Evolutionary conservation across 2,797 vertebrate genomes (phyloP).

Genomic region (Mormyrops attenuatus): DNA sequence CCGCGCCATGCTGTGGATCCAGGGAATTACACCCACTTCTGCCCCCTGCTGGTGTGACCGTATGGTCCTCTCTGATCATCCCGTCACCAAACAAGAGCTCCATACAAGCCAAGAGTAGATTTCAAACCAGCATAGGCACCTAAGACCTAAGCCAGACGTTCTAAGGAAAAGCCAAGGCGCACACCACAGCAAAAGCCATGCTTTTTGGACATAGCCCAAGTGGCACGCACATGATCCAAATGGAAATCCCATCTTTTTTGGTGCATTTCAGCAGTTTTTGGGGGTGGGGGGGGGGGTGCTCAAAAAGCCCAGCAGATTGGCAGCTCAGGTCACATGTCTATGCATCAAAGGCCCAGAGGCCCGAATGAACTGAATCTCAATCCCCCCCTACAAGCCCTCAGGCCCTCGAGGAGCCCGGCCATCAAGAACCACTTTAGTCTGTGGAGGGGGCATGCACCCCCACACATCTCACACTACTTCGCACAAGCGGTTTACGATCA

Average conservation of each 20-base stretch:
- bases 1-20: neutral
- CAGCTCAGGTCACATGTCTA: neutral
- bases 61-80: neutral
- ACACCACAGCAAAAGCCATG: neutral
- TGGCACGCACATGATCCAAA: neutral
- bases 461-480: neutral
- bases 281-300: neutral
- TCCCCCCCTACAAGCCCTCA: neutral
- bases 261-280: neutral
- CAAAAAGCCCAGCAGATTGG: neutral
- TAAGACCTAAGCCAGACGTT: neutral
- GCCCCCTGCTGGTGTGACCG: slow-evolving; percentile 17
- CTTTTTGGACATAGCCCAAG: neutral
- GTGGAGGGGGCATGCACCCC: neutral
- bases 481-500: neutral
- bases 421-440: neutral
- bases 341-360: neutral
- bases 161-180: neutral
- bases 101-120: neutral
- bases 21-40: slow-evolving; percentile 45
- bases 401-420: neutral
- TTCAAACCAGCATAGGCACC: neutral
- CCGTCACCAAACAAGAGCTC: neutral
- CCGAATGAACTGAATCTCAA: neutral
- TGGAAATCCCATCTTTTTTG: neutral